phyloP scores from a whole-genome alignment of 2,113 vertebrate species.

The Myotis davidii region DNA sequence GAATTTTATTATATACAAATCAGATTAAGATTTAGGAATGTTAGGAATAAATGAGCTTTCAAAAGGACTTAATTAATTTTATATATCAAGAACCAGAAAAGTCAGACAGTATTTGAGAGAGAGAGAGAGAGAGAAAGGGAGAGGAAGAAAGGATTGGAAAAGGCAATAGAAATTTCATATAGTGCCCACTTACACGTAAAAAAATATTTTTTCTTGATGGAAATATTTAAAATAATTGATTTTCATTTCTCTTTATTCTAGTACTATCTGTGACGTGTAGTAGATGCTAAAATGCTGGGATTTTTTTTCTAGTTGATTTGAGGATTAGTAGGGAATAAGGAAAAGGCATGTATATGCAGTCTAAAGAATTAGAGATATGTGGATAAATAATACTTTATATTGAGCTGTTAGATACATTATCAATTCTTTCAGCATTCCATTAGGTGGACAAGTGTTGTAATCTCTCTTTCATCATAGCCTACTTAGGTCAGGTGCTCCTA shows the following conservation, averaged over 20 bases:
- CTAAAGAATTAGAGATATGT: not conserved
- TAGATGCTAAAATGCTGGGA: not conserved
- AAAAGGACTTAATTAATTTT: not conserved
- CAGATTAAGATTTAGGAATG: conserved; percentile 18
- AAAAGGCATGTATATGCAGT: not conserved
- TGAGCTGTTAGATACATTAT: not conserved
- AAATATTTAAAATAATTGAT: not conserved
- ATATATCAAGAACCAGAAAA: not conserved
- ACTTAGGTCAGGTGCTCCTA: not conserved
- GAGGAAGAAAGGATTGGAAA: not conserved
- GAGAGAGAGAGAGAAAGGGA: not conserved
- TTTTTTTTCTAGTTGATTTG: not conserved
- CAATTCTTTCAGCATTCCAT: not conserved
- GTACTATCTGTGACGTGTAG: not conserved
- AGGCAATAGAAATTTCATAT: not conserved
- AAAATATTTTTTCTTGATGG: not conserved
- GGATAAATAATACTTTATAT: not conserved
- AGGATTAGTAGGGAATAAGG: not conserved
- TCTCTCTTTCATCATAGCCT: not conserved
- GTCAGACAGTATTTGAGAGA: not conserved
- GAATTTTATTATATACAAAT: not conserved
- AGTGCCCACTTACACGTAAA: not conserved
- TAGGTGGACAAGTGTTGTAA: not conserved
- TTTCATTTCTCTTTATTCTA: not conserved
- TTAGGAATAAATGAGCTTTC: not conserved